Evolutionary conservation across 2,113 vertebrate genomes (phyloP), one percentile per base, ranked within the genome.

Genomic region (Bubo bubo): DNA sequence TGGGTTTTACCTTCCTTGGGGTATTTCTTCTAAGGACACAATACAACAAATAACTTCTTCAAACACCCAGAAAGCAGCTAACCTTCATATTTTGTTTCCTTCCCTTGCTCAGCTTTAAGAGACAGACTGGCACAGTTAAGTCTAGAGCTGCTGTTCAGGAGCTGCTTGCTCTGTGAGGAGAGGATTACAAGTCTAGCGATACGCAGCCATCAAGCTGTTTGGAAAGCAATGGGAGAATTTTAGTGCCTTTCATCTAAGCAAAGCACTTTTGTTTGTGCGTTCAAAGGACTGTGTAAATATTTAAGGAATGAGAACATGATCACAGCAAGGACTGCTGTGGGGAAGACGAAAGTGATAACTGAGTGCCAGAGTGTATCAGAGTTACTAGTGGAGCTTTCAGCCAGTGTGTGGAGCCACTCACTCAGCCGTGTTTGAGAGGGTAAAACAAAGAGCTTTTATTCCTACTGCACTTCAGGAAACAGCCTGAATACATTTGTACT

Each of bases 231-330:
- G 10, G 76, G 76, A 80, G 59, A 67, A 75, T 68, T 75, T 84
- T 18, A 79, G 74, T 68, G 62, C 67, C 71, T 96, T 96, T 95
- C 83, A 88, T 88, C 86, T 72, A 77, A 71, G 81, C 19, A 22
- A 89, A 89, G 49, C 49, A 23, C 76, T 87, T 79, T 41, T 91
- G 83, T 83, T 72, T 93, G 89, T 63, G 47, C 1, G 0, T 88
- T 70, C 83, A 83, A 86, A 94, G 49, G 70, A 37, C 83, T 94
- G 72, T 81, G 91, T 86, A 92, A 95, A 96, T 96, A 97, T 94
- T 95, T 91, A 88, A 95, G 66, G 86, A 89, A 73, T 16, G 60
- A 92, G 93, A 84, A 58, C 28, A 32, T 0, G 4, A 59, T 32
- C 32, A 14, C 4, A 5, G 59, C n/a, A 49, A 62, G 55, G 59